Percentiles rank a stretch among this genome's conserved stretches.
These are phyloP conservation scores for Clarias fuscus DNA, from an alignment of 2,797 vertebrate genomes.

Conservation along the genomic window DNA sequence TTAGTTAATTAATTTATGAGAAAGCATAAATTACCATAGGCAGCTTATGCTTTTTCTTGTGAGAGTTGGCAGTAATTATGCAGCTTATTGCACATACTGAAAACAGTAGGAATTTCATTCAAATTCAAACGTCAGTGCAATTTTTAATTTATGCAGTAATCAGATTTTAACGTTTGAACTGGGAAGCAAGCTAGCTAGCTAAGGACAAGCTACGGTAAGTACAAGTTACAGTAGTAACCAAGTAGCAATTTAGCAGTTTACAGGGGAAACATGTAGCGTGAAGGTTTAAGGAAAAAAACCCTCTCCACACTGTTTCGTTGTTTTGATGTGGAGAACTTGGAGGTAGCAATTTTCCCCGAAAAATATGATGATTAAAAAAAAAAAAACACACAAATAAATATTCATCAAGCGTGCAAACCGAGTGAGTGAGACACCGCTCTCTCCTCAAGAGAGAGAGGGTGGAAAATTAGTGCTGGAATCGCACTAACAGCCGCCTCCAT, in stretches of 20 bases:
- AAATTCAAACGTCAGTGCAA: neutral
- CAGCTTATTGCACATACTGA: neutral
- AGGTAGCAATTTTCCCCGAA: neutral
- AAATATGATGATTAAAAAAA: neutral
- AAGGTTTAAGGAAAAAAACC: neutral
- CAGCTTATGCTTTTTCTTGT: neutral
- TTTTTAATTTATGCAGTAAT: too few relatives aligned
- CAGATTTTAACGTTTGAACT: too few relatives aligned
- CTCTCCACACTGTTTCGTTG: neutral
- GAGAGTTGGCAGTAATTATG: neutral
- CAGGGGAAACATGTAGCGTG: too few relatives aligned
- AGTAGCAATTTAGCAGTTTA: too few relatives aligned
- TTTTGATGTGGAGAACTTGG: neutral
- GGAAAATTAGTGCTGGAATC: neutral
- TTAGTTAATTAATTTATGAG: too few relatives aligned
- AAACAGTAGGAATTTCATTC: neutral
- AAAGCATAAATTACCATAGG: neutral
- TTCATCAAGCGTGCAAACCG: neutral
- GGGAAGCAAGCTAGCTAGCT: neutral
- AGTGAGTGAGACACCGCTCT: neutral
- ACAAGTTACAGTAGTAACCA: too few relatives aligned
- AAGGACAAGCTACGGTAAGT: too few relatives aligned
- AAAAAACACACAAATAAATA: neutral
- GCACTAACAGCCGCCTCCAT: slow-evolving; percentile 27
- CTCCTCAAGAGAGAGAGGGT: neutral